phyloP scores from a whole-genome alignment of 2,113 vertebrate species.

The Poecilia latipinna region DNA sequence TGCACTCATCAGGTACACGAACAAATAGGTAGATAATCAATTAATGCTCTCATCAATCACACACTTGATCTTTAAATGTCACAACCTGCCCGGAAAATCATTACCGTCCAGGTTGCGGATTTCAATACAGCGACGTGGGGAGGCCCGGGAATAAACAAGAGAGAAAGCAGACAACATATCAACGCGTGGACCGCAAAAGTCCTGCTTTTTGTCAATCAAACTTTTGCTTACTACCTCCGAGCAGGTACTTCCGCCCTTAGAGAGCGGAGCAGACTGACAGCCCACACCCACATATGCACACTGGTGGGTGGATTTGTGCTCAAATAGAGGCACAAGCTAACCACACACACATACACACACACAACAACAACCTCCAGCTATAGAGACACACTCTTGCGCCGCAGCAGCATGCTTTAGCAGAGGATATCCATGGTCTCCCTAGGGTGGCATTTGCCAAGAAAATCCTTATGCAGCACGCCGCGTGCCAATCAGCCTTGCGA shows the following conservation, averaged over 20 bases:
- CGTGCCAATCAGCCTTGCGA: conserved; percentile 52
- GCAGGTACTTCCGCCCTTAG: conserved; percentile 49
- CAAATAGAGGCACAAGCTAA: conserved; percentile 63
- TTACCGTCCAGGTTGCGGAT: conserved; percentile 43
- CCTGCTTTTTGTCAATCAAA: conserved; percentile 59
- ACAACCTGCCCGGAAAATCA: conserved; percentile 47
- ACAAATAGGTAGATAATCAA: conserved; percentile 75
- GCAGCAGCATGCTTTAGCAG: conserved; percentile 38
- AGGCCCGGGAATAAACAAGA: conserved; percentile 41
- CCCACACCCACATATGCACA: conserved; percentile 60
- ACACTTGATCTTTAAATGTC: conserved; percentile 71
- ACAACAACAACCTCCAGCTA: conserved; percentile 52
- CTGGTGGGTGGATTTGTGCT: conserved; percentile 67
- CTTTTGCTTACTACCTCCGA: conserved; percentile 58
- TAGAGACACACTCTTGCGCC: conserved; percentile 55
- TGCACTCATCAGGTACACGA: conserved; percentile 62
- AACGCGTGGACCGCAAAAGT: conserved; percentile 56
- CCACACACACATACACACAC: conserved; percentile 26
- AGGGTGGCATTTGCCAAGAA: conserved; percentile 65
- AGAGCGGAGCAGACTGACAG: conserved; percentile 66
- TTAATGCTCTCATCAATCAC: conserved; percentile 69
- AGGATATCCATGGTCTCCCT: conserved; percentile 70
- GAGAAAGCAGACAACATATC: conserved; percentile 54
- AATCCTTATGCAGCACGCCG: conserved; percentile 65
- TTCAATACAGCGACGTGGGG: conserved; percentile 45